phyloP scores from a whole-genome alignment of 2,797 vertebrate genomes.

The Buphagus erythrorhynchus region DNA sequence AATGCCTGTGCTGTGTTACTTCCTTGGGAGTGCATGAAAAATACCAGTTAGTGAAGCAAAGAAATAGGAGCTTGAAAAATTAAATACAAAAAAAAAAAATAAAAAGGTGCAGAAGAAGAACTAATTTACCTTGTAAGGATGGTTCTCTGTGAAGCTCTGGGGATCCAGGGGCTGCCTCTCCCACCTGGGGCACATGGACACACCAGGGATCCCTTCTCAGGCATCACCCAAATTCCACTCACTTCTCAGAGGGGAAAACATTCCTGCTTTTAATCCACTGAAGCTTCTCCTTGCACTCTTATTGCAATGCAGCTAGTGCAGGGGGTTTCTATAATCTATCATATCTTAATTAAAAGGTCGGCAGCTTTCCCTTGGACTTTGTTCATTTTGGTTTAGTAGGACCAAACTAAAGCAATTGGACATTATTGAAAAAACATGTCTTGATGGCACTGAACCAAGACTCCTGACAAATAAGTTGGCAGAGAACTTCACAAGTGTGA shows the following conservation, averaged over 20 bases:
- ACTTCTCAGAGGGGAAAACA: neutral
- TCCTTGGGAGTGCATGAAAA: neutral
- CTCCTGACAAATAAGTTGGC: slow-evolving; percentile 51
- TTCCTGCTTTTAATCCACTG: neutral
- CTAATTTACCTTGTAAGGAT: neutral
- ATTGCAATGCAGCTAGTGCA: slow-evolving; percentile 22
- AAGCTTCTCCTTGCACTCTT: neutral
- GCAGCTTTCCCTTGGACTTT: slow-evolving; percentile 55
- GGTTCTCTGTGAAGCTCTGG: neutral
- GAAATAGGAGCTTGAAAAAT: neutral
- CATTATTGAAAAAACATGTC: slow-evolving; percentile 45
- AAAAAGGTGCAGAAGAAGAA: neutral
- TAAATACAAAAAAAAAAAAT: neutral
- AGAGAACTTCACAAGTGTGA: slow-evolving; percentile 34
- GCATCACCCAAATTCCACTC: neutral
- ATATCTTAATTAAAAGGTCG: slow-evolving; percentile 71
- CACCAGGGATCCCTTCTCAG: fast-evolving
- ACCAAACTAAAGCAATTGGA: slow-evolving; percentile 30
- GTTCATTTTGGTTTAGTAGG: slow-evolving; percentile 36
- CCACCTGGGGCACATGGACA: fast-evolving
- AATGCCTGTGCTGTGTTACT: neutral
- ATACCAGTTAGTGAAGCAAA: neutral
- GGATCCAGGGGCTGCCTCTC: neutral
- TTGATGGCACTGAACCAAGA: slow-evolving; percentile 60
- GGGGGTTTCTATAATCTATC: slow-evolving; percentile 43